These are phyloP conservation scores for Paelopatides confundens DNA, from an alignment of 53 echinoderm and acorn worm genomes.

Conservation along the genomic window DNA sequence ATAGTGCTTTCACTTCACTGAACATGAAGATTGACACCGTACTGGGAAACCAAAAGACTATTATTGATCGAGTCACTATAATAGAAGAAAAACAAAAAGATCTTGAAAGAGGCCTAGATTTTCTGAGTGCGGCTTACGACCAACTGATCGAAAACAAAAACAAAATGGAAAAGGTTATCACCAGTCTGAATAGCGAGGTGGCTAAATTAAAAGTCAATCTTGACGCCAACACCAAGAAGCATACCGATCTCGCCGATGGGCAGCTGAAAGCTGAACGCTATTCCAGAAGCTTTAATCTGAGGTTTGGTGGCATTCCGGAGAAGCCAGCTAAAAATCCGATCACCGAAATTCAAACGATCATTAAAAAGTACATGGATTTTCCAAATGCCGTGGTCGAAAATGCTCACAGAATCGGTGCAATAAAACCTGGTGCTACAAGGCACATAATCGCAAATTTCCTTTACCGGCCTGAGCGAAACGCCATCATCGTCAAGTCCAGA, in stretches of 20 bases:
- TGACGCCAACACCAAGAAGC: neutral
- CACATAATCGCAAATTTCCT: neutral
- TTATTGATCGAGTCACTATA: no score
- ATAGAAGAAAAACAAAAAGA: no score
- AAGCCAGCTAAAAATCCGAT: neutral
- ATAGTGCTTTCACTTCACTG: no score
- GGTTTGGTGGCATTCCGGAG: neutral
- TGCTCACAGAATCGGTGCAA: neutral
- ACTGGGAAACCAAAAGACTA: no score
- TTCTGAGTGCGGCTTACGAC: neutral
- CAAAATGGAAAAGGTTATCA: neutral
- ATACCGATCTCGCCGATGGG: neutral
- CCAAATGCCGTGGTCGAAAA: neutral
- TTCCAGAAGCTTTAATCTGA: neutral
- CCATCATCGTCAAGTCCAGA: no score
- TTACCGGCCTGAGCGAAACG: neutral
- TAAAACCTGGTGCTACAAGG: no score
- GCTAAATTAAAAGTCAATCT: neutral
- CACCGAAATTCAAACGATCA: neutral
- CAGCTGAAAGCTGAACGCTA: constrained; percentile 14
- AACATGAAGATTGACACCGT: no score
- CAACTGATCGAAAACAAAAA: neutral
- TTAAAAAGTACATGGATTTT: neutral
- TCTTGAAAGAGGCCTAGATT: neutral
- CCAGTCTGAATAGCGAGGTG: neutral